Conservation (phyloP, 2,113 vertebrate species). For the Hydropotes inermis region DNA sequence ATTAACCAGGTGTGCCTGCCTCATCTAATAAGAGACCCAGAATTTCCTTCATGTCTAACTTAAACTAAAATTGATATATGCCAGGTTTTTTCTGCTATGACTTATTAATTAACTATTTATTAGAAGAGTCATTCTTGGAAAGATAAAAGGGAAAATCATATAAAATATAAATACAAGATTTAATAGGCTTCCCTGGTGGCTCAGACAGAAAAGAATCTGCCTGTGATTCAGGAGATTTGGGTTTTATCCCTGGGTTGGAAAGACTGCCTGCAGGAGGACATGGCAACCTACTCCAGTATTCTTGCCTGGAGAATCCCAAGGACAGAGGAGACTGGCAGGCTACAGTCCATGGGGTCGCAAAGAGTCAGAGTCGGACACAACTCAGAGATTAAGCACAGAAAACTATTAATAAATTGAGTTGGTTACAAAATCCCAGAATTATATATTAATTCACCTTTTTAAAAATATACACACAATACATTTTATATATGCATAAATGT, state of each 20-base stretch:
- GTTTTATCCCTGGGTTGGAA: neutral
- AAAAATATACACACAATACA: neutral
- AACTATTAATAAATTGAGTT: neutral
- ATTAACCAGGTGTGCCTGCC: neutral
- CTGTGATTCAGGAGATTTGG: neutral
- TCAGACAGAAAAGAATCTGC: neutral
- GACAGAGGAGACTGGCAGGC: neutral
- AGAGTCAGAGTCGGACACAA: fast-evolving
- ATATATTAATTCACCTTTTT: neutral
- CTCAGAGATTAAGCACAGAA: neutral
- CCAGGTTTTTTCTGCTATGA: neutral
- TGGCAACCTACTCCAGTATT: neutral
- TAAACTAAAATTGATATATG: neutral
- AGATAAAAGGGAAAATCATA: neutral
- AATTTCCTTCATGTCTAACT: neutral
- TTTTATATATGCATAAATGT: neutral
- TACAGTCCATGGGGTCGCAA: neutral
- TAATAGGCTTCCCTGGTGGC: neutral
- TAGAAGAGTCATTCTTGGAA: neutral
- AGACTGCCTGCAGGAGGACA: neutral
- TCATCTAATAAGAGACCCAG: neutral
- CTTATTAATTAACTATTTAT: neutral
- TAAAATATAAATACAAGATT: neutral
- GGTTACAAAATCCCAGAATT: neutral
- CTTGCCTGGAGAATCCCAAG: neutral